Evolutionary conservation across 2,888 invertebrate genomes (phyloP).

Genomic region (Polydrusus cervinus): DNA sequence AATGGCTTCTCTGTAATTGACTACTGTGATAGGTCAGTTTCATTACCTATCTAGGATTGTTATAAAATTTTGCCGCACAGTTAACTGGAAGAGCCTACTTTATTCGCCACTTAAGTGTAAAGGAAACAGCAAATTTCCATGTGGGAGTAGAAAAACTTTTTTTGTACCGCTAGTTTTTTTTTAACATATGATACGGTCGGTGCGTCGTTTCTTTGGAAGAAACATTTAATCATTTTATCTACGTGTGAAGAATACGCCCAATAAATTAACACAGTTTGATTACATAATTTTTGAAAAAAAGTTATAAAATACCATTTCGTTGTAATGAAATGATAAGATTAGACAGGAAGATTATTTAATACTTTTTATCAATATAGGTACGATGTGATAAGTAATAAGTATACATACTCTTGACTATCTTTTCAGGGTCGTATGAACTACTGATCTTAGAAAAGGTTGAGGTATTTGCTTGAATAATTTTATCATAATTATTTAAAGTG

Average conservation of each 20-base stretch:
- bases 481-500: not conserved
- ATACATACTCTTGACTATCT: not conserved
- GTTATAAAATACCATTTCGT: not conserved
- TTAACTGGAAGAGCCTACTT: no score
- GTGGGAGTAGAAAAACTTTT: no score
- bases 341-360: not conserved
- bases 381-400: not conserved
- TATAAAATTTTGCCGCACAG: no score
- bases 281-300: not conserved
- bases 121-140: no score
- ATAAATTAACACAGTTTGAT: not conserved
- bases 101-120: no score
- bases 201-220: no score
- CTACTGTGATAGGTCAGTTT: no score
- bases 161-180: no score
- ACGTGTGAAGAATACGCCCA: not conserved
- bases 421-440: not conserved
- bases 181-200: no score
- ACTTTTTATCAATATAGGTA: not conserved
- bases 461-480: slow-evolving; percentile 5
- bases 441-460: not conserved
- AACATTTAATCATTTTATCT: no score
- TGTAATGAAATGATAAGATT: slow-evolving; percentile 8
- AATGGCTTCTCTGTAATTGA: no score
- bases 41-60: no score